Evolutionary conservation across 2,113 vertebrate species (phyloP).

Genomic region (Genyomyrus donnyi): DNA sequence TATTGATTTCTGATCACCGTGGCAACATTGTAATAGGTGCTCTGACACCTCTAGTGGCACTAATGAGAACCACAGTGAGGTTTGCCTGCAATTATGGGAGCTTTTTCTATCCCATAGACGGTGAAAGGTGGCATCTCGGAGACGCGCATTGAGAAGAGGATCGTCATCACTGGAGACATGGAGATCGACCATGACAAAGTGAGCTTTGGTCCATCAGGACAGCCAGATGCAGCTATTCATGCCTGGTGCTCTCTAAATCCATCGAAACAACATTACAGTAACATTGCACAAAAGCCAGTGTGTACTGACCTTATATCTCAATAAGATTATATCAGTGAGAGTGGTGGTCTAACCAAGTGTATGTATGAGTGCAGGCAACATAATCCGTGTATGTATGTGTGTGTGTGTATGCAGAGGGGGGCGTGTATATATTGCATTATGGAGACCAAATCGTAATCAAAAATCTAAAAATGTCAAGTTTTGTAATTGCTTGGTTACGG

Average conservation of each 20-base stretch:
- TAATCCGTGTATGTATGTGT: background rate
- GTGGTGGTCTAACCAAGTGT: background rate
- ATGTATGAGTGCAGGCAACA: background rate
- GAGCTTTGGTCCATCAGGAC: background rate
- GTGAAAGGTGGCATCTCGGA: conserved; percentile 97
- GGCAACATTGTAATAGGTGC: background rate
- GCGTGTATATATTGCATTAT: too few species aligned
- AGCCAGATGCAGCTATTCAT: background rate
- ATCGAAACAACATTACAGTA: background rate
- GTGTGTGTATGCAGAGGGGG: background rate
- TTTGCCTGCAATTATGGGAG: background rate
- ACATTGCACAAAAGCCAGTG: background rate
- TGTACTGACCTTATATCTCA: background rate
- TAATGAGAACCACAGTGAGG: background rate
- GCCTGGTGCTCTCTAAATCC: background rate
- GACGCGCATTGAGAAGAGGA: conserved; percentile 95
- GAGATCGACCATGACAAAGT: conserved; percentile 98
- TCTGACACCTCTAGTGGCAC: background rate
- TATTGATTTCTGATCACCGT: conserved; percentile 38
- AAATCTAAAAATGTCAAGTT: too few species aligned
- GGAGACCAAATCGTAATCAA: too few species aligned
- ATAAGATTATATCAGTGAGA: background rate
- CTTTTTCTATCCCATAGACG: conserved; percentile 59
- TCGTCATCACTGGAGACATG: conserved; percentile 92
- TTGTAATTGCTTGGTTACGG: background rate